Evolutionary conservation across 2,113 vertebrate species (phyloP).

Genomic region (Plotosus lineatus): DNA sequence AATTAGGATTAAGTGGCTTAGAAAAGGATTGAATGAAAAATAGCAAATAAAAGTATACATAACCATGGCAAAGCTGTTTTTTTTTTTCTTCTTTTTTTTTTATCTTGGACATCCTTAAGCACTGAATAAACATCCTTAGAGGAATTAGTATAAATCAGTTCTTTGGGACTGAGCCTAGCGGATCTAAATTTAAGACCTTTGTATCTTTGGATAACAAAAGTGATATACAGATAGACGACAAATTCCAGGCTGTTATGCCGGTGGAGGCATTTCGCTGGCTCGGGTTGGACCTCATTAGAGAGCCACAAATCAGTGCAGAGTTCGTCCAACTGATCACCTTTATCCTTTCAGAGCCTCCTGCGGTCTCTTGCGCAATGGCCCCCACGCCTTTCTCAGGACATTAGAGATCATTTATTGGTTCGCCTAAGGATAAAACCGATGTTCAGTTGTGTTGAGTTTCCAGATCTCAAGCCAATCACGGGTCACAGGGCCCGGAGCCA

Average conservation of each 20-base stretch:
- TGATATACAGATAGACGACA: neutral
- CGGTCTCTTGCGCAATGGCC: neutral
- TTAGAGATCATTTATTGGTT: neutral
- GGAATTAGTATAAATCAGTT: neutral
- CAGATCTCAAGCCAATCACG: neutral
- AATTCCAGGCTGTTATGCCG: neutral
- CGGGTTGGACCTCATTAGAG: neutral
- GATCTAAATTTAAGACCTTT: neutral
- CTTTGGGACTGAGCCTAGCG: neutral
- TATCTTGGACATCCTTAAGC: neutral
- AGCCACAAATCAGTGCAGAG: neutral
- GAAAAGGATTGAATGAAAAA: too few species aligned
- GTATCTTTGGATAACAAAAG: neutral
- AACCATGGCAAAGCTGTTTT: neutral
- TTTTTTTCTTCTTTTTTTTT: too few species aligned
- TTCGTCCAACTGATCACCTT: neutral
- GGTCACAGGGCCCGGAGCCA: too few species aligned
- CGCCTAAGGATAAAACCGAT: neutral
- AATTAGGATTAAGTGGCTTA: too few species aligned
- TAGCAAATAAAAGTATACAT: neutral
- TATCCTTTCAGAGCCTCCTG: neutral
- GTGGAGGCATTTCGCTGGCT: constrained; percentile 14
- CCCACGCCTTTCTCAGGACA: neutral
- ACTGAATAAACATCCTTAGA: neutral
- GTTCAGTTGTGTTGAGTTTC: neutral